A percentile compares a stretch with the other conserved stretches of the same genome.
phyloP scores from a whole-genome alignment of 2,113 vertebrate species.

The Panthera tigris region DNA sequence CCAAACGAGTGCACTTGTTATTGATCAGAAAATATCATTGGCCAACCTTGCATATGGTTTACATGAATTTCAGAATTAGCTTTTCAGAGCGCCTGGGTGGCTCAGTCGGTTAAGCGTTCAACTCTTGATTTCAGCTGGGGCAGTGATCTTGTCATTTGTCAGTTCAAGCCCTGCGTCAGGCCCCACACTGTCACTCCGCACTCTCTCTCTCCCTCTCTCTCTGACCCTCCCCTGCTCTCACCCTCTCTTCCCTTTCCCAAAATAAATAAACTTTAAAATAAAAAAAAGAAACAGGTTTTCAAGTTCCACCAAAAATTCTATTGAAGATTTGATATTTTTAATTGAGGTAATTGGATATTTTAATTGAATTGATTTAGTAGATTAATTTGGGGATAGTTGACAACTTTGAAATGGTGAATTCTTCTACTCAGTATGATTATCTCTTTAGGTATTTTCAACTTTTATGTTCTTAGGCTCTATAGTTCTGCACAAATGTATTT shows the following conservation, averaged over 20 bases:
- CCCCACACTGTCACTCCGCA: too few species aligned
- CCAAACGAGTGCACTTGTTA: rapidly evolving
- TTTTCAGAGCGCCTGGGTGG: neutral
- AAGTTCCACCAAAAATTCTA: neutral
- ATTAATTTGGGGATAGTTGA: neutral
- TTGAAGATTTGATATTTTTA: neutral
- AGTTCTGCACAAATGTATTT: neutral
- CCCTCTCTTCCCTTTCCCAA: too few species aligned
- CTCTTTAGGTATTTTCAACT: neutral
- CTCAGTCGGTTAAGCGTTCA: too few species aligned
- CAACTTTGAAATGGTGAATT: neutral
- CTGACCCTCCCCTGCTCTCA: too few species aligned
- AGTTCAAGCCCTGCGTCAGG: too few species aligned
- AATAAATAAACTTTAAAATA: too few species aligned
- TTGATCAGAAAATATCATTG: neutral
- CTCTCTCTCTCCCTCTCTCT: too few species aligned
- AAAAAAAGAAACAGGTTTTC: neutral
- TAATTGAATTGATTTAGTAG: neutral
- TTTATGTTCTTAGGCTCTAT: neutral
- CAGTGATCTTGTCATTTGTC: too few species aligned
- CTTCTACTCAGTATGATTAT: neutral
- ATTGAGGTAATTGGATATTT: neutral
- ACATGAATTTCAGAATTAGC: neutral
- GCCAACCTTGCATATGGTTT: neutral
- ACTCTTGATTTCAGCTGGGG: too few species aligned